Base-by-base conservation (phyloP, 1,140 invertebrate genomes). In the Pomacea maculata region DNA sequence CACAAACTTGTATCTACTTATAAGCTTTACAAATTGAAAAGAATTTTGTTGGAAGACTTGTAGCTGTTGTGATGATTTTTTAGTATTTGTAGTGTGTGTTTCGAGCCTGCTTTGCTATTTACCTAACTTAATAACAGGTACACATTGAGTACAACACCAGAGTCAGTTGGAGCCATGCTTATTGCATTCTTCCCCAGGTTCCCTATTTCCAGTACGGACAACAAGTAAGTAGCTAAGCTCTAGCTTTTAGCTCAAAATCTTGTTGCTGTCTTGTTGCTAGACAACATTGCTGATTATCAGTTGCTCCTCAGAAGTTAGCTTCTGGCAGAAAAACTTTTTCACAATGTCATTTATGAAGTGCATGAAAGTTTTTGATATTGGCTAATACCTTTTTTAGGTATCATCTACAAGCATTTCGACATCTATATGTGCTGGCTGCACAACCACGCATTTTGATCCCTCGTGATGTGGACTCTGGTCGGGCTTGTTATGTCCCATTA, bases 131-230 rank as follows among this genome's bases (percentile, higher is more conserved):
- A 25, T 57, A 14, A 14, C 83, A 92, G 96, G 57, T 97, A 95
- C 82, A 97, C 96, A 12, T 92, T 99, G 21, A 95, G 95, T 9
- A 97, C 96, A 75, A 94, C 95, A 19, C 95, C 96, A 7, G 94
- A 94, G 84, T 94, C 96, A 17, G 94, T 99, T 14, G 97, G 97
- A 9, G 96, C 97, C 0, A 91, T 99, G 64, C 92, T 99, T 64
- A 96, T 96, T 89, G 95, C 98, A 4, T 95, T 99, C 90, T 99
- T 97, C 92, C 98, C 98, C 7, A 98, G 98, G 91, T 99, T 97
- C 91, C 98, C 98, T 70, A 97, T 95, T 8, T 96, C 98, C 90
- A 97, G 95, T 87, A 97, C 97, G 89, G 98, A 99, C 89, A 99
- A 99, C 91, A 94, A 96, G 94, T 96, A 74, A 75, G 76, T 76